These are phyloP conservation scores for Hydrotaea cyrtoneurina DNA, from an alignment of 2,888 invertebrate species.

Conservation along the genomic window DNA sequence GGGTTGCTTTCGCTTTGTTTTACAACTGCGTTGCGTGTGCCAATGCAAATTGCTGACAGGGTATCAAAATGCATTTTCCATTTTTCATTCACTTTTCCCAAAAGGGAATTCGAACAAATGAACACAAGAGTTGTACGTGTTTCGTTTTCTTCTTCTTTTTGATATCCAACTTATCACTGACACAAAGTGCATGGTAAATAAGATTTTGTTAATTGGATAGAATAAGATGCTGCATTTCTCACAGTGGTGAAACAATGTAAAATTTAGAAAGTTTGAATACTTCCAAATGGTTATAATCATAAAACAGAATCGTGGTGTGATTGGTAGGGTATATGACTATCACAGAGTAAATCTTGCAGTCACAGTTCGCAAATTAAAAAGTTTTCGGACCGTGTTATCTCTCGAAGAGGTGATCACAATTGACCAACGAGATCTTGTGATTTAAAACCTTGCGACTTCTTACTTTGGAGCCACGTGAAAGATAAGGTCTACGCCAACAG, in stretches of 20 bases:
- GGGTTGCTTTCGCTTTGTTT: not conserved
- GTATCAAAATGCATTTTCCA: conserved; percentile 51
- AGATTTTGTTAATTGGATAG: not conserved
- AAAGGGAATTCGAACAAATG: conserved; percentile 58
- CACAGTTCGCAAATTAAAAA: too few relatives aligned
- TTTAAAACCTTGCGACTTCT: too few relatives aligned
- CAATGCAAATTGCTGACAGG: conserved; percentile 33
- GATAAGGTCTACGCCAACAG: too few relatives aligned
- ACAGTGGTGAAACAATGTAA: not conserved
- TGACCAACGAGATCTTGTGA: too few relatives aligned
- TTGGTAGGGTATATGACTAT: too few relatives aligned
- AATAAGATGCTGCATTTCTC: not conserved
- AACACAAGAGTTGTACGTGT: conserved; percentile 56
- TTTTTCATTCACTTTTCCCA: conserved; percentile 50
- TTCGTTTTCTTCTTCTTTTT: conserved; percentile 13
- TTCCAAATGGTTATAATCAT: too few relatives aligned
- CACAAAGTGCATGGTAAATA: conserved; percentile 36
- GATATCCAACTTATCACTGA: not conserved
- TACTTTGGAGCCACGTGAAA: too few relatives aligned
- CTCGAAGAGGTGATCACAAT: too few relatives aligned
- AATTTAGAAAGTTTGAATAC: too few relatives aligned
- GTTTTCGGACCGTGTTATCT: too few relatives aligned
- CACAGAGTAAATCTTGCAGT: too few relatives aligned
- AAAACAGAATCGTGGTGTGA: too few relatives aligned
- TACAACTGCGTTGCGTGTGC: not conserved